Conservation (phyloP, 2,888 invertebrate species). For the Saturnia pavonia region DNA sequence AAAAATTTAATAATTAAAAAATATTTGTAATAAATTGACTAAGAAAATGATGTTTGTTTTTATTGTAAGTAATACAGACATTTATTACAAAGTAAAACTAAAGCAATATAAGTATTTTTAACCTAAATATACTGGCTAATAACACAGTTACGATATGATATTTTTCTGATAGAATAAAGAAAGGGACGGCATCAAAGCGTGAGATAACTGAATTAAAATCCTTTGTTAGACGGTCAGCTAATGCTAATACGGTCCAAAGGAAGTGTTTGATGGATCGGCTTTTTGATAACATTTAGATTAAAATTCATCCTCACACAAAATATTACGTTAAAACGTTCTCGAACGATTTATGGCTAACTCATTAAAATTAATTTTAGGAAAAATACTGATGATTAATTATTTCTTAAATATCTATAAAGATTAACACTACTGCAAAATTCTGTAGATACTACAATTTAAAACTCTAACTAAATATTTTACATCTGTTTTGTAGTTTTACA, state of each 20-base stretch:
- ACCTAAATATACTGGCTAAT: background rate
- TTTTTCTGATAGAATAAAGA: constrained; percentile 48
- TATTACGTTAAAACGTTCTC: constrained; percentile 10
- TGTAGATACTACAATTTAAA: background rate
- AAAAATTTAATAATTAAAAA: no score
- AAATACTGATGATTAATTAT: background rate
- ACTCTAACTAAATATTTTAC: no score
- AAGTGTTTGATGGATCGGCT: constrained; percentile 67
- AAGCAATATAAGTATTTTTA: no score
- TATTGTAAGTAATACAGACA: no score
- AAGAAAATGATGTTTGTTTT: no score
- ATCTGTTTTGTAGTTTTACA: no score
- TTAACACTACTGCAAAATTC: no score
- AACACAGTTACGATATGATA: background rate
- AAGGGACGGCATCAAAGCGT: constrained; percentile 63
- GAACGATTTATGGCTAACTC: background rate
- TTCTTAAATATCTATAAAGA: no score
- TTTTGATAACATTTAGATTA: constrained; percentile 49
- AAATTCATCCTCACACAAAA: constrained; percentile 30
- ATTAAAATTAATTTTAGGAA: background rate
- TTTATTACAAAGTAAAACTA: no score
- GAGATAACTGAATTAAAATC: constrained; percentile 72
- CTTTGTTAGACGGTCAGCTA: constrained; percentile 60
- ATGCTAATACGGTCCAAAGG: constrained; percentile 46
- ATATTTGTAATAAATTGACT: no score